Evolutionary conservation across 2,888 invertebrate genomes (phyloP), one percentile per base, ranked within the genome.

Genomic region (Autographa pulchrina): DNA sequence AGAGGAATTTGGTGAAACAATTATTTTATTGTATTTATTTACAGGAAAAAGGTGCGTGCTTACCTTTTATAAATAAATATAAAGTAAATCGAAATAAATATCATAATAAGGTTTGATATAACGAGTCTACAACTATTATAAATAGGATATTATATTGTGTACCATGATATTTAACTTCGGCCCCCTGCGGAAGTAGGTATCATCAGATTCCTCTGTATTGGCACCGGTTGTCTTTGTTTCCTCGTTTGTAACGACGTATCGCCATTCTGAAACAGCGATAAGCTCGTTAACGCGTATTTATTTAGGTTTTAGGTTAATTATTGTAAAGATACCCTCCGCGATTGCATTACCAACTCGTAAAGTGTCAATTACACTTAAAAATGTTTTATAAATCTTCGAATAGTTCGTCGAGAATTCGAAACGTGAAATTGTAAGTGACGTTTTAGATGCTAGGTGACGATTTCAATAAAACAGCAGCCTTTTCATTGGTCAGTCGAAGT

Each of bases 241-340:
- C 76, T 84, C 77, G 84, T 85, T 77, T 68, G 58, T 70, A 74
- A 80, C 82, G 85, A 69, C 77, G 54, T 65, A 64, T 65, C 77
- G 79, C 74, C 69, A 75, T 70, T 70, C 74, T 75, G 67, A 80
- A 62, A 77, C 69, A 68, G 78, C 75, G 78, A 73, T 78, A 63
- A 70, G 70, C 62, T 80, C 77, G 82, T 80, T 74, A 62, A 72
- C 72, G 68, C 74, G 80, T 86, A 84, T 86, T 86, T 86, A 86
- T 85, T 86, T 86, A 86, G 83, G 71, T 75, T 67, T 82, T 82
- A 83, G 75, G 74, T 84, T 85, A 77, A 74, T 80, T 79, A 75
- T 79, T 84, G 79, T 85, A 73, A 81, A 83, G 79, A 77, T 76
- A 79, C 86, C 86, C 84, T 85, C 85, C 85, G 85, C 83, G 77